These are phyloP conservation scores for Eolophus roseicapilla DNA, from an alignment of 2,113 vertebrate species.

Conservation along the genomic window DNA sequence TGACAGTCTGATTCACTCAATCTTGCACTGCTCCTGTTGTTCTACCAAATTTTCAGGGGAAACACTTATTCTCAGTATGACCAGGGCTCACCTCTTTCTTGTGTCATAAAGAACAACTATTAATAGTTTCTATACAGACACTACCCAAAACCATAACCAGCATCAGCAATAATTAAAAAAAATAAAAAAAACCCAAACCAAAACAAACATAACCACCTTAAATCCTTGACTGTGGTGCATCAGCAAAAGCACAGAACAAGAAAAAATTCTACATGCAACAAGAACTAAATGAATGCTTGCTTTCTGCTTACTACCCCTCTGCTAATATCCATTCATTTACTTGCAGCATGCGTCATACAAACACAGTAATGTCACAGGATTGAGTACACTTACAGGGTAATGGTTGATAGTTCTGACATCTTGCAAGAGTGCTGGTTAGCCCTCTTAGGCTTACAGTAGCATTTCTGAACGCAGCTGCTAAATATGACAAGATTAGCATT, in stretches of 20 bases:
- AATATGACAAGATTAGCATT: slow-evolving; percentile 94
- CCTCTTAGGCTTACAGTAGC: slow-evolving; percentile 99
- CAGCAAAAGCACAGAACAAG: slow-evolving; percentile 43
- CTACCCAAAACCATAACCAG: neutral
- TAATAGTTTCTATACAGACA: neutral
- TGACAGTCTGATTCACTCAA: neutral
- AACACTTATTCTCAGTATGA: neutral
- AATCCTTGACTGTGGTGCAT: neutral
- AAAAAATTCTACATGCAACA: slow-evolving; percentile 56
- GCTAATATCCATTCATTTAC: slow-evolving; percentile 18
- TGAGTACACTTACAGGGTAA: slow-evolving; percentile 98
- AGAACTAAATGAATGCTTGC: neutral
- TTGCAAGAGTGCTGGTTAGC: slow-evolving; percentile 98
- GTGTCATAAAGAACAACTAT: neutral
- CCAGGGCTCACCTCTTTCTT: neutral
- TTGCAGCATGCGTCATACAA: slow-evolving; percentile 71
- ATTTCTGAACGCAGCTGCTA: slow-evolving; percentile 99
- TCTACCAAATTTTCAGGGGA: neutral
- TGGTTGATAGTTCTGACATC: slow-evolving; percentile 99
- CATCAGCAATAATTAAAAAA: neutral
- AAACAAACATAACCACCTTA: neutral
- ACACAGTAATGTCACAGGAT: slow-evolving; percentile 69
- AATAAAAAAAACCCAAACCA: neutral
- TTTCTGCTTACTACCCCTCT: neutral
- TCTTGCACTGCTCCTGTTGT: neutral